These are phyloP conservation scores for Leptinotarsa lineolata DNA, from an alignment of 1,140 invertebrate genomes.

Conservation along the genomic window DNA sequence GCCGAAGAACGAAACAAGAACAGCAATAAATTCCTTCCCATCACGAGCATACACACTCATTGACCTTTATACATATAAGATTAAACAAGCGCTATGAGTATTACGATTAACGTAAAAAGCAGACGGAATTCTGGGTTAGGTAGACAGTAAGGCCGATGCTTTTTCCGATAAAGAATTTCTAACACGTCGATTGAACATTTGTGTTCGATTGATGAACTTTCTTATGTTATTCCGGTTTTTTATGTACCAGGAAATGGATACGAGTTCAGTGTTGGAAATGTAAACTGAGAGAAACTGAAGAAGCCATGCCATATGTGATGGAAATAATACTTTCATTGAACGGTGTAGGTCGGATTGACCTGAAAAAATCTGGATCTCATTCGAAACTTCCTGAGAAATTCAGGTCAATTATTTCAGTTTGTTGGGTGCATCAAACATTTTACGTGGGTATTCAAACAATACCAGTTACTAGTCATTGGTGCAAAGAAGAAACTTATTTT, in stretches of 20 bases:
- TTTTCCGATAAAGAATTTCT: not conserved
- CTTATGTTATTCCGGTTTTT: not conserved
- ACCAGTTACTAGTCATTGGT: too few species aligned
- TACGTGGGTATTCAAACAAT: too few species aligned
- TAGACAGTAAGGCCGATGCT: not conserved
- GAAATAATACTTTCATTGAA: not conserved
- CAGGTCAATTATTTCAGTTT: too few species aligned
- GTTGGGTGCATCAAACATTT: too few species aligned
- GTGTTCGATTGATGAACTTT: not conserved
- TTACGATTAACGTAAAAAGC: not conserved
- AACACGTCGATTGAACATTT: not conserved
- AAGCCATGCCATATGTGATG: not conserved
- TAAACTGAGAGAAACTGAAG: not conserved
- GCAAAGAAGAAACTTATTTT: too few species aligned
- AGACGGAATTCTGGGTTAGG: not conserved
- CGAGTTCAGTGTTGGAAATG: not conserved
- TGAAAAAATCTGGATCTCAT: too few species aligned
- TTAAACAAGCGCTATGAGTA: not conserved
- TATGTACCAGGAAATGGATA: not conserved
- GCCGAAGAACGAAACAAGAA: not conserved
- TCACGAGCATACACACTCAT: not conserved
- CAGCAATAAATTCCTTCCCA: conserved; percentile 1
- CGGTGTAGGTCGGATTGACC: not conserved
- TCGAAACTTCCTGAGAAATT: too few species aligned
- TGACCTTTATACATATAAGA: conserved; percentile 4